These are phyloP conservation scores for Parnassius glacialis DNA, from an alignment of 2,888 invertebrate genomes.

Conservation along the genomic window DNA sequence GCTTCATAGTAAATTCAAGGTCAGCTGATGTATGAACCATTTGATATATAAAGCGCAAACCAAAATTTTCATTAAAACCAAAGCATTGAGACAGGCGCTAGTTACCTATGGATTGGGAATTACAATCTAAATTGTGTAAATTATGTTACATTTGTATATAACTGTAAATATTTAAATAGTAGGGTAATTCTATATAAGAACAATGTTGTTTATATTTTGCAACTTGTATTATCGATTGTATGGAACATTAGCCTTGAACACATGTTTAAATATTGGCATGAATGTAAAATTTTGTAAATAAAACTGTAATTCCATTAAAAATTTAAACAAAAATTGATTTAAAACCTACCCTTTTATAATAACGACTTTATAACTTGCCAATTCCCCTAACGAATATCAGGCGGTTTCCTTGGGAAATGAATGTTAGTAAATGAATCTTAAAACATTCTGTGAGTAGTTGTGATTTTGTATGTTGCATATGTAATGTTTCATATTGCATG, in stretches of 20 bases:
- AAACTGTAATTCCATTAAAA: neutral
- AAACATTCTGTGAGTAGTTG: no score
- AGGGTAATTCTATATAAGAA: constrained; percentile 7
- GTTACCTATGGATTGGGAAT: constrained; percentile 41
- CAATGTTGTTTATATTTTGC: constrained; percentile 4
- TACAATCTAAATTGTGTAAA: constrained; percentile 35
- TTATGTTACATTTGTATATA: constrained; percentile 32
- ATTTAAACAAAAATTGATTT: no score
- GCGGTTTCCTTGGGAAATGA: no score
- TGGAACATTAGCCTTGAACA: no score
- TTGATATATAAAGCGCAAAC: constrained; percentile 30
- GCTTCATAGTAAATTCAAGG: constrained; percentile 23
- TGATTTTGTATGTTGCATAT: no score
- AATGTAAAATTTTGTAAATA: neutral
- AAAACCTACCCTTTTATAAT: no score
- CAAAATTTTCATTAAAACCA: constrained; percentile 48
- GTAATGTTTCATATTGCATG: no score
- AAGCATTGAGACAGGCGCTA: constrained; percentile 48
- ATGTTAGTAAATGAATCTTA: no score
- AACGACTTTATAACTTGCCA: no score
- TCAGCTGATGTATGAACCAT: constrained; percentile 16
- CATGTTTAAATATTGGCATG: no score
- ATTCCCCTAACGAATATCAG: no score
- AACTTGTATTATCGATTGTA: neutral
- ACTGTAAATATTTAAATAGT: constrained; percentile 41